Base-by-base conservation (phyloP, 2,888 invertebrate genomes). In the Oasisia sp. region DNA sequence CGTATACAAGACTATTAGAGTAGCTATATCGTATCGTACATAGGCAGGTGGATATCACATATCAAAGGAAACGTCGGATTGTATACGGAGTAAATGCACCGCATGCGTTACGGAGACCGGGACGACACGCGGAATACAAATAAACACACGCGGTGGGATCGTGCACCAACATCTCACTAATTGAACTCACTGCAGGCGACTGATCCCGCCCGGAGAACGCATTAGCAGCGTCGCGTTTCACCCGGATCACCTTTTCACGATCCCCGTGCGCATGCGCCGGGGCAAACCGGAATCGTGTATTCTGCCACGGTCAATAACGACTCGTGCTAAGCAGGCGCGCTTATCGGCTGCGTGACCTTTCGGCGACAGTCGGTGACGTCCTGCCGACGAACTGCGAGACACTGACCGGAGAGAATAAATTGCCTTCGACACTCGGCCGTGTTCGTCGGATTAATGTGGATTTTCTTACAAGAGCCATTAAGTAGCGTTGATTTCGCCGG, bases 161-260 rank as follows among this genome's bases (percentile, higher is more conserved):
- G 74, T 74, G 14, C 74, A 5, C 74, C n/a, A 74, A 74, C 74
- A 7, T 27, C 5, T 74, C 74, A 74, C 74, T 74, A 74, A 74
- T 74, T 74, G 74, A 74, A 74, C 74, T 74, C n/a, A 74, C 74
- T 38, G 38, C 5, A 74, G 74, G 27, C 74, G 27, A 4, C 27
- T 74, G 74, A 7, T 27, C 74, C 7, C 1, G 74, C 74, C n/a
- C n/a, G 27, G 27, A 74, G 74, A 74, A 74, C 74, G 74, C 74
- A 74, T 27, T 74, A 74, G 74, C 74, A 74, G 74, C 74, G 74
- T 74, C 74, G 74, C 74, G n/a, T 74, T 74, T 74, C 74, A 74
- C 74, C 74, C n/a, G 74, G 14, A 74, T 74, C 27, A 74, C 27
- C 74, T 74, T 74, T 38, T 27, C 14, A 19, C 74, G 27, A n/a